These are phyloP conservation scores for Lemur catta DNA, from an alignment of 2,797 vertebrate species.

Conservation along the genomic window DNA sequence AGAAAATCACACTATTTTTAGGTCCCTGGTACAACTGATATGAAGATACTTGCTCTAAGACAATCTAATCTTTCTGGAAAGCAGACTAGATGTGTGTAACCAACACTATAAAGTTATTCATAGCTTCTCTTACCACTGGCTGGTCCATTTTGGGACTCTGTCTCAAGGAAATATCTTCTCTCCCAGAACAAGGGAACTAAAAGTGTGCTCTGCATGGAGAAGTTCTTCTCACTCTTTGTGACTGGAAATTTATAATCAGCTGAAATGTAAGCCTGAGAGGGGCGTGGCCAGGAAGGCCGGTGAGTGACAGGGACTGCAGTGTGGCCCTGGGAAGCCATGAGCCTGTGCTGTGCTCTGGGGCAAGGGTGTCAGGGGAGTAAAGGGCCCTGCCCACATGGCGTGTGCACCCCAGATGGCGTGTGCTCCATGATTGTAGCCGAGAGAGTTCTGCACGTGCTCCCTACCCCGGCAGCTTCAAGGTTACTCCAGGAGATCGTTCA, in stretches of 20 bases:
- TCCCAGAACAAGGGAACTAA: neutral
- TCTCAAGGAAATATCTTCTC: neutral
- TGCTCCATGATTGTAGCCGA: neutral
- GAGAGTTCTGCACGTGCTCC: neutral
- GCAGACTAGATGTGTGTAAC: neutral
- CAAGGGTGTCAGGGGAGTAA: too few relatives aligned
- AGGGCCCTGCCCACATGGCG: too few relatives aligned
- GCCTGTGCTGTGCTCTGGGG: rapidly evolving
- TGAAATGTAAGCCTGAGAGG: neutral
- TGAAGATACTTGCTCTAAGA: neutral
- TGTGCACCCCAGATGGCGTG: too few relatives aligned
- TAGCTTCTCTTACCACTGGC: neutral
- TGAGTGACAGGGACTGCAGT: rapidly evolving
- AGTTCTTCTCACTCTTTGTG: neutral
- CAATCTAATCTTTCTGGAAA: neutral
- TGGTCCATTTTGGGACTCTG: neutral
- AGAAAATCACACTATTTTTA: neutral
- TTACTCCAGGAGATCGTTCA: neutral
- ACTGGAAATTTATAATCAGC: neutral
- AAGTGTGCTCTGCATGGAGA: neutral
- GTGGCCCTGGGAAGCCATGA: neutral
- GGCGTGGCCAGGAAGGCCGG: neutral
- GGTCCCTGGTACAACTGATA: neutral
- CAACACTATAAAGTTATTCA: neutral
- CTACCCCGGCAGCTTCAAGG: neutral